Conservation (phyloP, 2,888 invertebrate species). For the Nymphalis urticae region DNA sequence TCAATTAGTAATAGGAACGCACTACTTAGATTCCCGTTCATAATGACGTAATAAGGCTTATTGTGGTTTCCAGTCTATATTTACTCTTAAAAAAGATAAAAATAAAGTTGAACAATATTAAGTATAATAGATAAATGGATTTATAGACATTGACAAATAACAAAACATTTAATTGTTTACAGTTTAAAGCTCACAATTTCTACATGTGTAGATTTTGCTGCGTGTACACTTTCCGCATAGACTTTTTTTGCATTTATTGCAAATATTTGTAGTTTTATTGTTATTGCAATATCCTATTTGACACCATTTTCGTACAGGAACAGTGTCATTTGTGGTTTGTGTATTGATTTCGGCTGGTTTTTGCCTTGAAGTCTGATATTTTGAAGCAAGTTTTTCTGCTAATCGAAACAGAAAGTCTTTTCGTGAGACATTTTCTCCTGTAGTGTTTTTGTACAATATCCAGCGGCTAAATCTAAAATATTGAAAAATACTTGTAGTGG, state of each 20-base stretch:
- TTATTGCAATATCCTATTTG: constrained; percentile 8
- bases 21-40: constrained; percentile 39
- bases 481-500: neutral
- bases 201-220: constrained; percentile 12
- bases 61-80: too few species aligned
- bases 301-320: constrained; percentile 9
- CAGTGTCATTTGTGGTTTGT: neutral
- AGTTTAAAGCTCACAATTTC: neutral
- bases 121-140: too few species aligned
- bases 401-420: constrained; percentile 23
- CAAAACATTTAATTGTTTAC: too few species aligned
- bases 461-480: neutral
- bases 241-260: constrained; percentile 8
- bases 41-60: too few species aligned
- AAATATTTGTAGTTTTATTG: constrained; percentile 13
- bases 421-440: constrained; percentile 13
- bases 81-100: too few species aligned
- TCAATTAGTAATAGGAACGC: constrained; percentile 42
- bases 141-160: too few species aligned
- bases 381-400: constrained; percentile 26
- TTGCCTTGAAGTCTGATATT: constrained; percentile 29
- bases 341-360: neutral
- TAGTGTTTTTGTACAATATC: constrained; percentile 6
- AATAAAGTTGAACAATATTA: too few species aligned
- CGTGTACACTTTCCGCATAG: constrained; percentile 13